These are phyloP conservation scores for Pantherophis alleghaniensis DNA, from an alignment of 2,797 vertebrate genomes.

Conservation along the genomic window DNA sequence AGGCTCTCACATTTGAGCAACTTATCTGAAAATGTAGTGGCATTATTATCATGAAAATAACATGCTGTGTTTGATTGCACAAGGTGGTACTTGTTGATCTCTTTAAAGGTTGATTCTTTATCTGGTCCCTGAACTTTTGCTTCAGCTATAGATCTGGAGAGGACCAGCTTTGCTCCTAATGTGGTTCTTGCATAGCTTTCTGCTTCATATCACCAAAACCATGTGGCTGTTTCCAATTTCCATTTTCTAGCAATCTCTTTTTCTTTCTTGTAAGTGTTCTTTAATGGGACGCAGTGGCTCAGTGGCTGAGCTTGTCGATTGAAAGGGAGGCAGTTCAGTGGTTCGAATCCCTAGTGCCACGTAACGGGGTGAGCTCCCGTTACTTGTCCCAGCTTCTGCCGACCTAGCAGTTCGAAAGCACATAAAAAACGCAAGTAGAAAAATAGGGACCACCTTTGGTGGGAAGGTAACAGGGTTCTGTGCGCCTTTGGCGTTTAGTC, in stretches of 20 bases:
- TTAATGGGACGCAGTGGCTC: neutral
- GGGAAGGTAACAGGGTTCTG: too few relatives aligned
- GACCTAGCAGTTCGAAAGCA: too few relatives aligned
- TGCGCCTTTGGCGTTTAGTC: too few relatives aligned
- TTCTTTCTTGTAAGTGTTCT: neutral
- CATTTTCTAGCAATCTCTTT: neutral
- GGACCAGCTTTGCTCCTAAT: neutral
- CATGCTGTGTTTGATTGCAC: neutral
- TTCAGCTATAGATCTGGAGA: neutral
- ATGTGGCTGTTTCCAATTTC: neutral
- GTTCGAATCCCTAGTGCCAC: too few relatives aligned
- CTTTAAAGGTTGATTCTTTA: neutral
- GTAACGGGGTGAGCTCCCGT: too few relatives aligned
- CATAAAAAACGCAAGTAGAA: too few relatives aligned
- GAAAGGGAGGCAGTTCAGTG: too few relatives aligned
- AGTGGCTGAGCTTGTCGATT: too few relatives aligned
- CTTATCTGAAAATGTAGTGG: neutral
- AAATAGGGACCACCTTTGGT: too few relatives aligned
- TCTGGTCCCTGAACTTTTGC: neutral
- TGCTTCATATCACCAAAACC: neutral
- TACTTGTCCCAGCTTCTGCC: too few relatives aligned
- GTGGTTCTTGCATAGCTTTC: neutral
- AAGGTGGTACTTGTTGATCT: neutral
- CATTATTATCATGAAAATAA: neutral
- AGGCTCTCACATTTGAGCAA: neutral